phyloP scores from a whole-genome alignment of 2,888 invertebrate species.

The Orthonychiurus folsomi region DNA sequence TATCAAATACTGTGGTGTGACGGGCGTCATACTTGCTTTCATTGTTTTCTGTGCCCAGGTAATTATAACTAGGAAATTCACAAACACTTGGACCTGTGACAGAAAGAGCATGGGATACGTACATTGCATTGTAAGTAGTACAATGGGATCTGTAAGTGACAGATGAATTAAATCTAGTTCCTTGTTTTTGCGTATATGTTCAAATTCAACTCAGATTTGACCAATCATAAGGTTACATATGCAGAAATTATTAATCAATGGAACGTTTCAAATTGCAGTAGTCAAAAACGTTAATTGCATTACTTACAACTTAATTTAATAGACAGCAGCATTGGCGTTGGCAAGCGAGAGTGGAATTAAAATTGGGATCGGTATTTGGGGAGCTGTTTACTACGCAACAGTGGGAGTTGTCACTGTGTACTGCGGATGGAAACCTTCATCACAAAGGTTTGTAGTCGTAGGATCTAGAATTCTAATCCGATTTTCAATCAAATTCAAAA shows the following conservation, averaged over 20 bases:
- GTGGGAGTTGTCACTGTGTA: constrained; percentile 34
- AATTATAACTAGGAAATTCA: constrained; percentile 2
- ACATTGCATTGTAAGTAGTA: no score
- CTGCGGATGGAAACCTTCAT: constrained; percentile 30
- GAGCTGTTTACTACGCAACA: constrained; percentile 30
- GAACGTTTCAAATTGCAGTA: no score
- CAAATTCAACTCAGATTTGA: no score
- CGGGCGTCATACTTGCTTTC: constrained; percentile 30
- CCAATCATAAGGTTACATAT: no score
- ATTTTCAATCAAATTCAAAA: constrained; percentile 15
- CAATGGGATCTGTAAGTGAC: no score
- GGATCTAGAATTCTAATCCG: constrained; percentile 12
- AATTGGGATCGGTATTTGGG: constrained; percentile 39
- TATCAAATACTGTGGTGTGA: constrained; percentile 35
- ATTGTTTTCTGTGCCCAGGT: constrained; percentile 38
- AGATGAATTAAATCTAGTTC: no score
- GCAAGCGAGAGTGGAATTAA: constrained; percentile 35
- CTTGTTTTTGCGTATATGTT: no score
- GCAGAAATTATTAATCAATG: no score
- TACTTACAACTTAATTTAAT: no score
- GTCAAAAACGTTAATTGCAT: no score
- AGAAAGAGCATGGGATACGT: no score
- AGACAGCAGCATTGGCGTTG: constrained; percentile 35
- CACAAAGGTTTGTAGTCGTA: constrained; percentile 31
- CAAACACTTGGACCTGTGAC: no score